Evolutionary conservation across 2,113 vertebrate genomes (phyloP), one percentile per base, ranked within the genome.

Genomic region (Rhizomys pruinosus): DNA sequence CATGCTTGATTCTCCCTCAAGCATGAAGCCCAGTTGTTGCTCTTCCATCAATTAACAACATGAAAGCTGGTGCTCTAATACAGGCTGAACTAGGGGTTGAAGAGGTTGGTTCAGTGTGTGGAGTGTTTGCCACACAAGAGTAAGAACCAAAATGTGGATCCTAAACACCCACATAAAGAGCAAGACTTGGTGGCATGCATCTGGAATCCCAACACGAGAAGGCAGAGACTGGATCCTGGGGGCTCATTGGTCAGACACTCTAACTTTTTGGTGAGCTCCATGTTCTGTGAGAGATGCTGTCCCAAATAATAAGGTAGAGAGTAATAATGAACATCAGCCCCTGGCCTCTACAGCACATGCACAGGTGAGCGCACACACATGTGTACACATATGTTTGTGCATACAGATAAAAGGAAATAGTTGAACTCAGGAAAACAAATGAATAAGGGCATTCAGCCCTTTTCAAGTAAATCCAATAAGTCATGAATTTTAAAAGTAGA

Each of bases 381-480:
- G 25, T 29, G 2, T n/a, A n/a, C n/a, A n/a, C n/a, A n/a, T n/a
- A n/a, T n/a, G n/a, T 8, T 44, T 25, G 32, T 13, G 29, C 16
- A n/a, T 16, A 73, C 71, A 25, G 5, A 73, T 9, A 5, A 79
- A 32, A 37, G n/a, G 22, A 57, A n/a, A n/a, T 19, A 79, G 20
- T 10, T 52, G 29, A 55, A 77, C 47, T 52, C 17, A 57, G 42
- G 17, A 89, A 69, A 16, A 82, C 71, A 84, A 96, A 79, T 84
- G 64, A 64, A 19, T 34, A 85, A 86, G n/a, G 23, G 37, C 66
- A 34, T 84, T 72, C 39, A 10, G 42, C 2, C 29, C 44, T 72
- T 84, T 89, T 97, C 92, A 97, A 96, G 97, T 95, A 93, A 96
- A 97, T 96, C 93, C 55, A 93, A 88, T 68, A 95, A 92, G 74